A percentile compares a stretch with the other conserved stretches of the same genome.
Conservation (phyloP, 2,797 vertebrate genomes). For the Crenuchus spilurus region DNA sequence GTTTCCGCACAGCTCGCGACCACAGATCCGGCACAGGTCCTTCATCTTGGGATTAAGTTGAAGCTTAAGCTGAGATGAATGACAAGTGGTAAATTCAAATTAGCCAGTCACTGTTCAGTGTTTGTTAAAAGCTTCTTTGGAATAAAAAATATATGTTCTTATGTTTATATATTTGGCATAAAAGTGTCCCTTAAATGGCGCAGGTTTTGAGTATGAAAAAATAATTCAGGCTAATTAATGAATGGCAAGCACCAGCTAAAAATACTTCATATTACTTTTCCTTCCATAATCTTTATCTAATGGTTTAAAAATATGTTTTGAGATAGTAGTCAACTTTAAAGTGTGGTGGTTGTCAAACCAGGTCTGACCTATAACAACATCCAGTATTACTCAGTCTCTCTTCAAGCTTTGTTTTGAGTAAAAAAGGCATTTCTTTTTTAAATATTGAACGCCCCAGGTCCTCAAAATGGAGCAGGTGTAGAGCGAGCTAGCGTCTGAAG, state of each 20-base stretch:
- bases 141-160: neutral
- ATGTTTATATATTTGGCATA: neutral
- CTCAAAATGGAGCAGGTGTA: neutral
- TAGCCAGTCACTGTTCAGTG: neutral
- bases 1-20: slow-evolving; percentile 92
- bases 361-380: neutral
- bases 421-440: too few species aligned
- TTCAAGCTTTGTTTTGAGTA: too few species aligned
- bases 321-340: too few species aligned
- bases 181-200: too few species aligned
- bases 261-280: too few species aligned
- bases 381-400: neutral
- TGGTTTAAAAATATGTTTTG: too few species aligned
- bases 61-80: neutral
- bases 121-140: neutral
- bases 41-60: slow-evolving; percentile 79
- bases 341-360: too few species aligned
- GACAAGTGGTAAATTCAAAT: slow-evolving; percentile 79
- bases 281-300: too few species aligned
- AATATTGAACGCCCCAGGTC: too few species aligned
- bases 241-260: too few species aligned
- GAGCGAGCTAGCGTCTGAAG: neutral
- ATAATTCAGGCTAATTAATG: neutral
- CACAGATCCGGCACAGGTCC: slow-evolving; percentile 90
- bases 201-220: too few species aligned